Base-by-base conservation (phyloP, 2,113 vertebrate genomes). In the Calyptommatus sinebrachiatus region DNA sequence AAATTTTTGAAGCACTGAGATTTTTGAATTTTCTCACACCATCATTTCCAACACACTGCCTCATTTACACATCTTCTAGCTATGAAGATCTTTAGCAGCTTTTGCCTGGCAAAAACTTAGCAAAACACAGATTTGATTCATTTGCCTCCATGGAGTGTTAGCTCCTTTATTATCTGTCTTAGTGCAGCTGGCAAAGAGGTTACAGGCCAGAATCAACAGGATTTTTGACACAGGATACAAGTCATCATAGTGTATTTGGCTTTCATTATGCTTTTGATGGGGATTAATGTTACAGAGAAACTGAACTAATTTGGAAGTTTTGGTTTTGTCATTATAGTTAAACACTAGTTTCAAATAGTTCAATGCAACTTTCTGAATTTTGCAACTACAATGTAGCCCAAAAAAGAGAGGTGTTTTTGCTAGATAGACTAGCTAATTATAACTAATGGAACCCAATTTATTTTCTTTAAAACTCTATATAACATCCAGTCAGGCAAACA, bases 211-310 rank as follows among this genome's bases (percentile, higher is more conserved):
- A 75, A 24, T 75, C 73, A 62, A 61, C 18, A 62, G 1, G 57
- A 41, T 12, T 12, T 26, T 24, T 48, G 72, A 86, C 78, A 46
- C 26, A 71, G 20, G 61, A 71, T 67, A 29, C 46, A 50, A 73
- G 20, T 16, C 16, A 28, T 21, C 10, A 29, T 14, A 29, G n/a
- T 29, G 50, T 28, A 16, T 71, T 50, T 60, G 85, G 71, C 77
- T 85, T 77, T 82, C 87, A 21, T 80, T 76, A 83, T 78, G 77
- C 73, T 79, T 87, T n/a, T 76, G 31, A 26, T 50, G 3, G 8
- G 20, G n/a, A 67, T 66, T 45, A 67, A 46, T 26, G 4, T 67
- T 14, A 31, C 20, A 68, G 18, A 76, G 16, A 50, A 73, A 61
- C 46, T 57, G 18, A 22, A 57, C 53, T 57, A 57, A 57, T 57